phyloP scores from a whole-genome alignment of 2,797 vertebrate species.

The Premnoplex brunnescens region DNA sequence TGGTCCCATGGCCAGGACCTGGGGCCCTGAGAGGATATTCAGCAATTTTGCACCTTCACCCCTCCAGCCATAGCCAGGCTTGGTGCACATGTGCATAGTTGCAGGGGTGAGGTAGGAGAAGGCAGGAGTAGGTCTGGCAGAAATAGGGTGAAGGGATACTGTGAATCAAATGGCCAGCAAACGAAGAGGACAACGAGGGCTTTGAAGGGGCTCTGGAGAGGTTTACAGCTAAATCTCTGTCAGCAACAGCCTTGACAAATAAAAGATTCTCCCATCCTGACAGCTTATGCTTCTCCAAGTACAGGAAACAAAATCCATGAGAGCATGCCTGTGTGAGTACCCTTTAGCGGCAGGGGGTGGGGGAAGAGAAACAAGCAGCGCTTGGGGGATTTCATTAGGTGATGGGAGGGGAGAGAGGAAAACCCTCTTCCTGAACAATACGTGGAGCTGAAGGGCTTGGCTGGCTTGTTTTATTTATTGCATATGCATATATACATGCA shows the following conservation, averaged over 20 bases:
- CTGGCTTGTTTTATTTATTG: constrained; percentile 28
- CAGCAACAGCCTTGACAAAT: not conserved
- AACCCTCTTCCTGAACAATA: constrained; percentile 32
- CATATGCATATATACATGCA: not conserved
- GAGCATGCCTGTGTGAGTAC: not conserved
- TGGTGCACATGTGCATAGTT: not conserved
- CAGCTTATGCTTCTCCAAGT: not conserved
- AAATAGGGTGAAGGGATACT: not conserved
- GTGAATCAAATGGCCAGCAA: not conserved
- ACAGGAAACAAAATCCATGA: constrained; percentile 3
- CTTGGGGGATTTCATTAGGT: constrained; percentile 42
- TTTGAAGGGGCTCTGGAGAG: not conserved
- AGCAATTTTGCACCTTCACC: not conserved
- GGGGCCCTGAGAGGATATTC: not conserved
- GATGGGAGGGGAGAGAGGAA: not conserved
- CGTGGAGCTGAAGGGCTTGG: not conserved
- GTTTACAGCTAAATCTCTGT: not conserved
- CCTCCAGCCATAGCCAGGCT: not conserved
- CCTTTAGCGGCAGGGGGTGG: not conserved
- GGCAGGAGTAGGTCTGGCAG: not conserved
- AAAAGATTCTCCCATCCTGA: not conserved
- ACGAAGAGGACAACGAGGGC: not conserved
- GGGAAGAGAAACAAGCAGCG: not conserved
- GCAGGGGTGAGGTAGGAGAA: not conserved
- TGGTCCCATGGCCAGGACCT: not conserved